Percentiles rank a stretch among this genome's conserved stretches.
These are phyloP conservation scores for Pseudopleuronectes americanus DNA, from an alignment of 2,797 vertebrate genomes.

Conservation along the genomic window DNA sequence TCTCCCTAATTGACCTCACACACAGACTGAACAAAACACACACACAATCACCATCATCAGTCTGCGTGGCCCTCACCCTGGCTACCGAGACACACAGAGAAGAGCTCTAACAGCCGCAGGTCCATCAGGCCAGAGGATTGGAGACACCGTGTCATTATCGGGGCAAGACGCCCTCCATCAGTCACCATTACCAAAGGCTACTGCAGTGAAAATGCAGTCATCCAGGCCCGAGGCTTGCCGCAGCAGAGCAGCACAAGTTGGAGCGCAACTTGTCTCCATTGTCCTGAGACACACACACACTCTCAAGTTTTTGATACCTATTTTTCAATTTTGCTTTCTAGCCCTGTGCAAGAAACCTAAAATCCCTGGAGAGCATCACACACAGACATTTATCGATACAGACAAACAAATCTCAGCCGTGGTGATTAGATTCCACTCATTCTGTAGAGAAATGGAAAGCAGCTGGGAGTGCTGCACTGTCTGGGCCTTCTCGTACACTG, in stretches of 20 bases:
- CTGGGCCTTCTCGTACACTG: constrained; percentile 47
- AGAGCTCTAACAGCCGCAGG: constrained; percentile 65
- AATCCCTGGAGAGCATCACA: constrained; percentile 23
- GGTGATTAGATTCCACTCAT: constrained; percentile 14
- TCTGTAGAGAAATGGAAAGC: constrained; percentile 35
- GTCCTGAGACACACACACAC: constrained; percentile 14
- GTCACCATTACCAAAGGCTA: constrained; percentile 82
- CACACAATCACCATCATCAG: constrained; percentile 38
- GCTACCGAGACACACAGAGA: constrained; percentile 44
- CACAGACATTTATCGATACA: constrained; percentile 7
- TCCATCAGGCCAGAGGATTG: constrained; percentile 72
- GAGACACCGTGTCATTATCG: constrained; percentile 74
- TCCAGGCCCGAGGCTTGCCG: constrained; percentile 54
- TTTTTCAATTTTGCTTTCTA: constrained; percentile 2
- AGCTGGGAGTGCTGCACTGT: constrained; percentile 43
- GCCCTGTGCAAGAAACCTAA: not conserved
- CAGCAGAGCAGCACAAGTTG: constrained; percentile 67
- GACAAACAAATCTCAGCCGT: not conserved
- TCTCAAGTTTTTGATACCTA: not conserved
- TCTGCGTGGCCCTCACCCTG: constrained; percentile 46
- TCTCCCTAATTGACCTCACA: constrained; percentile 47
- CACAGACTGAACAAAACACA: constrained; percentile 33
- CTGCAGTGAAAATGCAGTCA: constrained; percentile 86
- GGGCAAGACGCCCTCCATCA: constrained; percentile 78
- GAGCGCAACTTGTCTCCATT: constrained; percentile 52